Evolutionary conservation across 2,113 vertebrate species (phyloP), one percentile per base, ranked within the genome.

Genomic region (Baryphthengus martii): DNA sequence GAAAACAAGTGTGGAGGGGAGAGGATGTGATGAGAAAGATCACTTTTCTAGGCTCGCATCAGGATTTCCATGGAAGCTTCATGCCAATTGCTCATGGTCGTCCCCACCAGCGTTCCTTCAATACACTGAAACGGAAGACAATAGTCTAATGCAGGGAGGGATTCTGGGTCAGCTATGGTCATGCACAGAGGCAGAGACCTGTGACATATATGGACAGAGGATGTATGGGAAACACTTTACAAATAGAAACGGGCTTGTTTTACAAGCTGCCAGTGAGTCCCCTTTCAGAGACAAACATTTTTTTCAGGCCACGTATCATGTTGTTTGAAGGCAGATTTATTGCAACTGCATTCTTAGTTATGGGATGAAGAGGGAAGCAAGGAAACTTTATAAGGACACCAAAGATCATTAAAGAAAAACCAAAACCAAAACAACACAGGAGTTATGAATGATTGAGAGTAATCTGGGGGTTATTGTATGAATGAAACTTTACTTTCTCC

Each of bases 401-500:
- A 81, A 88, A 95, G 91, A 76, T 55, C 70, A 40, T 88, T 89
- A 73, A 78, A 62, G 68, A 26, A 53, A 84, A 92, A 39, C 1
- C 29, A 66, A 86, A 90, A 71, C 18, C 33, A 21, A 26, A 96
- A 5, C 62, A 55, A 71, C 21, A 70, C 29, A 4, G 3, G 17
- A 52, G 28, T 88, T 92, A 56, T 50, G 29, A 85, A 65, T 68
- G 40, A 80, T 37, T 78, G 45, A 72, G 50, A 78, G 59, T 50
- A 45, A 83, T 91, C 80, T 93, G 68, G 63, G 67, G 47, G 42
- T 45, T 68, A 42, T 29, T 91, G 20, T 78, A 76, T 65, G 80
- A 96, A 62, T 31, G 65, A 76, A 92, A 89, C 28, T 49, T 93
- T 84, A 37, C 56, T 92, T 95, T 92, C 40, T 89, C 26, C 79